A percentile compares a stretch with the other conserved stretches of the same genome.
Conservation (phyloP, 2,888 invertebrate genomes). For the Torymus tubicola region DNA sequence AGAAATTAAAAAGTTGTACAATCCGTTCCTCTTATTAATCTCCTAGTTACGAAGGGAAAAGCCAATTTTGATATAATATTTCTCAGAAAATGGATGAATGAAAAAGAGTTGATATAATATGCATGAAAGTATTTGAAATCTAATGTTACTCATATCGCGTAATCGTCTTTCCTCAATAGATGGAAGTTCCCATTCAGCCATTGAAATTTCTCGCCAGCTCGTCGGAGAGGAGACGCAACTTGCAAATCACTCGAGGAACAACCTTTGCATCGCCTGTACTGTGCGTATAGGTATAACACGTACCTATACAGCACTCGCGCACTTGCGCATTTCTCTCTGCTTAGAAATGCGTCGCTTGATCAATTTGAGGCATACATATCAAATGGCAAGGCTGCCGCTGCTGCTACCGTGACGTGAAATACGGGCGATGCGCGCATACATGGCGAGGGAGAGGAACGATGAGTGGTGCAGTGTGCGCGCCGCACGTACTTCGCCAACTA, state of each 20-base stretch:
- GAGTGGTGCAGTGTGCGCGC: neutral
- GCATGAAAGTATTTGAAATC: too few relatives aligned
- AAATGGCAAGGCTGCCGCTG: constrained; percentile 1
- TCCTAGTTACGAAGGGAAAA: too few relatives aligned
- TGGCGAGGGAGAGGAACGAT: neutral
- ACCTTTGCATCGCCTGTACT: neutral
- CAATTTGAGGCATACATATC: constrained; percentile 42
- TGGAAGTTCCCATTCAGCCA: constrained; percentile 45
- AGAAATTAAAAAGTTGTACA: too few relatives aligned
- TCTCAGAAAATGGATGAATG: too few relatives aligned
- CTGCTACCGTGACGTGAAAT: constrained; percentile 14
- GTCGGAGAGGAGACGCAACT: neutral
- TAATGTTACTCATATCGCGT: too few relatives aligned
- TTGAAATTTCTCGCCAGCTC: constrained; percentile 34
- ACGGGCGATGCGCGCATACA: neutral
- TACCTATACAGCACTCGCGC: neutral
- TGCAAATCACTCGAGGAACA: constrained; percentile 36
- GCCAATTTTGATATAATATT: too few relatives aligned
- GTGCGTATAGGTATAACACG: neutral
- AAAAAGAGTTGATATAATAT: too few relatives aligned
- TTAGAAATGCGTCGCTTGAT: constrained; percentile 37
- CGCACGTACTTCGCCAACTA: constrained; percentile 27
- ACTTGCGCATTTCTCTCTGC: neutral
- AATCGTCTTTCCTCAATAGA: constrained; percentile 42
- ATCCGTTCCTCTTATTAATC: too few relatives aligned